Percentiles rank a stretch among this genome's conserved stretches.
Evolutionary conservation across 2,888 invertebrate genomes (phyloP).

Genomic region (Cremastinae sp.): DNA sequence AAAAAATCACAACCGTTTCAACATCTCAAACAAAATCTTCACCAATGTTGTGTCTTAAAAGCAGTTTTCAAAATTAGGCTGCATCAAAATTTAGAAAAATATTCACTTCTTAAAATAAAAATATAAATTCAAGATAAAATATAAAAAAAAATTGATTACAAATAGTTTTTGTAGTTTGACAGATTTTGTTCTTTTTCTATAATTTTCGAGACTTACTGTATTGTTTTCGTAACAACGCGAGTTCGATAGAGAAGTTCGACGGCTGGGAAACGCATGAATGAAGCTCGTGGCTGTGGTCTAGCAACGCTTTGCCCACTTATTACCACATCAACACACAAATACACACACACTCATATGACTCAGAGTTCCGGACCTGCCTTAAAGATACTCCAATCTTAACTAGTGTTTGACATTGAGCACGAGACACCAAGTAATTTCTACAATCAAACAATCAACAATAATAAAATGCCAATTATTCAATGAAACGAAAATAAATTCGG

Average conservation of each 20-base stretch:
- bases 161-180: too few species aligned
- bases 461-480: too few species aligned
- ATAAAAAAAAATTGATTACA: too few species aligned
- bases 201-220: neutral
- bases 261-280: constrained; percentile 65
- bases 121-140: too few species aligned
- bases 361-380: constrained; percentile 69
- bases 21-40: too few species aligned
- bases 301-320: constrained; percentile 59
- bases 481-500: too few species aligned
- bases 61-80: too few species aligned
- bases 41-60: too few species aligned
- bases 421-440: constrained; percentile 3
- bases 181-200: neutral
- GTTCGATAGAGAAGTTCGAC: constrained; percentile 27
- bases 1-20: neutral
- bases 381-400: constrained; percentile 61
- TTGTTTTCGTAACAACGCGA: constrained; percentile 4
- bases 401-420: constrained; percentile 45
- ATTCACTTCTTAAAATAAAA: too few species aligned
- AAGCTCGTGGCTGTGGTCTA: constrained; percentile 64
- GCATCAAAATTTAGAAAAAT: too few species aligned
- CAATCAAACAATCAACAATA: neutral
- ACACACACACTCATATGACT: constrained; percentile 5
- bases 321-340: constrained; percentile 1